These are phyloP conservation scores for Phania funesta DNA, from an alignment of 2,888 invertebrate species.

Conservation along the genomic window DNA sequence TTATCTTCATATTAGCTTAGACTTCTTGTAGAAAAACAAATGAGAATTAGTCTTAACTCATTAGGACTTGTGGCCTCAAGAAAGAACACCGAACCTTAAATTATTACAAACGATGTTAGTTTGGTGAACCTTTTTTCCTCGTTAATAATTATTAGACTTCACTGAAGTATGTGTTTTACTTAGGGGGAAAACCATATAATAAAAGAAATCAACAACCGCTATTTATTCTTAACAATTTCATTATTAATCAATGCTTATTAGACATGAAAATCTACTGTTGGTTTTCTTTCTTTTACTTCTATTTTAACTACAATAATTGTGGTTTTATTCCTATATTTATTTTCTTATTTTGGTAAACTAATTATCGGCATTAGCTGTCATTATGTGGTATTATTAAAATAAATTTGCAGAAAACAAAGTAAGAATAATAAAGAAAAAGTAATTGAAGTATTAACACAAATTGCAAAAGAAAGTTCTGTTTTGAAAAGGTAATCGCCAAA, in stretches of 20 bases:
- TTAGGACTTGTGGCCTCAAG: slow-evolving; percentile 10
- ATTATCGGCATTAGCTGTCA: neutral
- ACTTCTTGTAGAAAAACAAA: neutral
- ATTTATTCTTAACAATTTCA: slow-evolving; percentile 42
- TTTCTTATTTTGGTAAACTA: slow-evolving; percentile 17
- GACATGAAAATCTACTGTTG: neutral
- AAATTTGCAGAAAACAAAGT: neutral
- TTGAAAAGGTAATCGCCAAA: neutral
- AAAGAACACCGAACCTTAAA: slow-evolving; percentile 31
- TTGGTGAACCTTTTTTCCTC: too few relatives aligned
- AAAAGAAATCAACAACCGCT: slow-evolving; percentile 17
- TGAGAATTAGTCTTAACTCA: neutral
- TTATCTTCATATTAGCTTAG: too few relatives aligned
- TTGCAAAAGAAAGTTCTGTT: neutral
- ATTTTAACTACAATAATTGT: slow-evolving; percentile 9
- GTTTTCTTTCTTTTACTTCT: neutral
- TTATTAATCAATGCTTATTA: slow-evolving; percentile 52
- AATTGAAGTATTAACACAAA: slow-evolving; percentile 10
- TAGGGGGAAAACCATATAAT: too few relatives aligned
- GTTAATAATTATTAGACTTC: too few relatives aligned
- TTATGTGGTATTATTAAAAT: neutral
- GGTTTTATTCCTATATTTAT: neutral
- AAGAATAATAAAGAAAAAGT: slow-evolving; percentile 16
- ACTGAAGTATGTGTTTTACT: too few relatives aligned
- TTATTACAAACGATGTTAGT: too few relatives aligned